Base-by-base conservation (phyloP, 53 echinoderm and acorn worm species). In the Hippasteria phrygiana region DNA sequence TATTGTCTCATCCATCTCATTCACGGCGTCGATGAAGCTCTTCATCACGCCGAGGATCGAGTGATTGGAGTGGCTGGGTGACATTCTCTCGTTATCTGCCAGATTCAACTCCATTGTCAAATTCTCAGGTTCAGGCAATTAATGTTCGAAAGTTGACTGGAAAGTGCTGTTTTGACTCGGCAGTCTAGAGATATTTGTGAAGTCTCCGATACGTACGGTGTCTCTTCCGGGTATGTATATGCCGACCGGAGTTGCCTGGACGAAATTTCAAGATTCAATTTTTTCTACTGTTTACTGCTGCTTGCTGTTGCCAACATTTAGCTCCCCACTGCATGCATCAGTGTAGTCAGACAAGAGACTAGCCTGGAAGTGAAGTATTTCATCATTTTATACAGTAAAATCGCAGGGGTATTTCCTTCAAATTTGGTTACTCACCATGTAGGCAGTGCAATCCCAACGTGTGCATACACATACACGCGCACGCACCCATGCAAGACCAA, bases 1-100 rank as follows among this genome's bases (percentile, higher is more conserved):
- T 8, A 98, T 95, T 12, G 98, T 98, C 66, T 95, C 94, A 89
- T 98, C 95, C 98, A 98, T 98, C 12, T 98, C 98, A 66, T 98
- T 96, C 1, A 98, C 98, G 70, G 98, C 92, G 35, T 94, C 92
- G 56, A 98, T 98, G 90, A 98, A 98, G 46, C 91, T 72, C 69
- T 96, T 98, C 98, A 98, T 98, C 42, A 93, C 91, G 41, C 94
- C 93, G 74, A 98, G 88, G 48, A 98, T 94, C 16, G 98, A 98
- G 40, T 89, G 96, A 73, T 82, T 90, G 29, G 72, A 73, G 18
- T 90, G 82, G 12, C 48, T 27, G 12, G 71, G 77, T 7, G 91
- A 76, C 35, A 90, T 62, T 53, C 77, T 88, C 55, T 93, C 93
- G 84, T 90, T 90, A 43, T 91, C 86, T 37, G 88, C 77, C 0